Base-by-base conservation (phyloP, 2,113 vertebrate species). In the Hystrix cristata region DNA sequence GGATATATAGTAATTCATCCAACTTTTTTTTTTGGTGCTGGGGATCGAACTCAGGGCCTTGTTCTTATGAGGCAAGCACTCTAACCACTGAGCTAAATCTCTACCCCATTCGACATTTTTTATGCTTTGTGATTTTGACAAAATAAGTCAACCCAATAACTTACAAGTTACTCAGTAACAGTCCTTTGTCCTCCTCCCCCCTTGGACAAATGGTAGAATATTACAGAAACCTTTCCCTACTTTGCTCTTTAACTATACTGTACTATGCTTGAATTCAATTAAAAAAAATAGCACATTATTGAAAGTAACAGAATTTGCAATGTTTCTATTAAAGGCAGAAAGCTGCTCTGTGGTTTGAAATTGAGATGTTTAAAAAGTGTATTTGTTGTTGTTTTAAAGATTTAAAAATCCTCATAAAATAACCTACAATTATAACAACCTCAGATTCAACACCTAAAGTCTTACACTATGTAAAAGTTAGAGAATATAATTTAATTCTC, bases 391-490 rank as follows among this genome's bases (percentile, higher is more conserved):
- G 31, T 72, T 91, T 91, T 29, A 43, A 97, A 78, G 65, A 38
- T 94, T 94, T 69, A 96, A 92, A 94, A 90, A 48, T 72, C 31
- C 27, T 94, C 51, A 71, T 34, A 46, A 78, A 87, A 34, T 53
- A 92, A 92, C 59, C 86, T 34, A 80, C n/a, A 95, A 93, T 91
- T 69, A 53, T 64, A n/a, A 90, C 69, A 94, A 80, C 27, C 25
- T 74, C 87, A 92, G 9, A 16, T 46, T 46, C 38, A 53, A 2
- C 25, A 91, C 25, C n/a, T 69, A 72, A 94, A 88, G 23, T 55
- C 43, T 89, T 90, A 51, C 4, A 93, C 21, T 92, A 74, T 12
- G 11, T 88, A 91, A 91, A 74, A 18, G 12, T 85, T 79, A 95
- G 0, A 91, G 65, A 43, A 87, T 51, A 87, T 2, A 87, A 74